A percentile compares a stretch with the other conserved stretches of the same genome.
Conservation (phyloP, 1,140 invertebrate genomes). For the Babylonia areolata region DNA sequence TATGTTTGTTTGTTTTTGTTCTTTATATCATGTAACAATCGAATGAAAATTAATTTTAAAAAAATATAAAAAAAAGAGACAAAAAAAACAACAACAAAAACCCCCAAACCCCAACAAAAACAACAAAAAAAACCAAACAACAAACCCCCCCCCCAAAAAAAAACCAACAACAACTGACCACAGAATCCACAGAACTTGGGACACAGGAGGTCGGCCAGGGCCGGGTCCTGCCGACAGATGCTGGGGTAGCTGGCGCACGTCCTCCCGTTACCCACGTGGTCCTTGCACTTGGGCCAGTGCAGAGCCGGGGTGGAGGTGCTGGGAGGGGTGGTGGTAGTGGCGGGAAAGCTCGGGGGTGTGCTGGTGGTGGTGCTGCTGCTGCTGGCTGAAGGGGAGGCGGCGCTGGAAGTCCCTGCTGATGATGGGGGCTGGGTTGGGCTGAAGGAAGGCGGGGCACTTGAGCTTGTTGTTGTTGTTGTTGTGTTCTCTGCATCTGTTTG, state of each 20-base stretch:
- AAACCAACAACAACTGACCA: neutral
- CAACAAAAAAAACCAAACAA: neutral
- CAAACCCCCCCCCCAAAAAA: neutral
- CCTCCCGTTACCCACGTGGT: neutral
- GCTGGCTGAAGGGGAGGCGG: neutral
- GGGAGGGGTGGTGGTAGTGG: neutral
- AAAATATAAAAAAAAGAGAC: no score
- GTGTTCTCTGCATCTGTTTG: neutral
- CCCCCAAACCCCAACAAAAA: neutral
- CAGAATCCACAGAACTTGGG: constrained; percentile 13
- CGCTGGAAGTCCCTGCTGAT: neutral
- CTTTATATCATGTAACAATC: no score
- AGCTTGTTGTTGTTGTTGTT: neutral
- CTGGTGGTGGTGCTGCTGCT: neutral
- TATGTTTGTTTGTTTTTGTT: no score
- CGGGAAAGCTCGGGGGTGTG: neutral
- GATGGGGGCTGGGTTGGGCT: neutral
- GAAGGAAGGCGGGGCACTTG: neutral
- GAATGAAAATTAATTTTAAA: no score
- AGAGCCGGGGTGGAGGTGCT: neutral
- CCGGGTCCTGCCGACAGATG: neutral
- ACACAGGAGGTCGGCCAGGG: neutral
- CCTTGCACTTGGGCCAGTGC: neutral
- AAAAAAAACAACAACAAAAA: neutral
- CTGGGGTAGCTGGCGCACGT: neutral